These are phyloP conservation scores for Clanis bilineata DNA, from an alignment of 2,888 invertebrate species.

Conservation along the genomic window DNA sequence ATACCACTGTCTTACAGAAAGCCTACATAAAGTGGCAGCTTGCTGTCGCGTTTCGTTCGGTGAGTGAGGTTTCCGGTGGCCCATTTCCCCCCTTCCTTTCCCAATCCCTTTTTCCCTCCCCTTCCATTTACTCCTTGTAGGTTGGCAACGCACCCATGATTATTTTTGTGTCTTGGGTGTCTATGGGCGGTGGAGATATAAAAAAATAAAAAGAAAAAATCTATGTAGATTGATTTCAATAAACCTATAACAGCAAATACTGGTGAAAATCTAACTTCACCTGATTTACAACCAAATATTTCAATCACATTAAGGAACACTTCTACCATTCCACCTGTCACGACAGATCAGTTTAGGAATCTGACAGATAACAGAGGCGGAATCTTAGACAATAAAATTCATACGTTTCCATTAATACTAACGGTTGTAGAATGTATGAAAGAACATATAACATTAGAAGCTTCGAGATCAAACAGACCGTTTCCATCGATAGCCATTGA, in stretches of 20 bases:
- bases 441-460: slow-evolving; percentile 18
- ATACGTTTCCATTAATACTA: background rate
- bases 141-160: no score
- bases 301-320: background rate
- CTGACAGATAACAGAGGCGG: background rate
- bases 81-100: no score
- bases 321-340: background rate
- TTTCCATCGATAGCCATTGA: slow-evolving; percentile 68
- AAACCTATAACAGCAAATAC: background rate
- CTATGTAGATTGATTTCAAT: background rate
- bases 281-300: background rate
- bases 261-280: background rate
- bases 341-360: background rate
- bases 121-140: no score
- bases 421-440: background rate
- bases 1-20: no score
- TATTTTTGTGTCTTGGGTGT: no score
- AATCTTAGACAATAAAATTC: background rate
- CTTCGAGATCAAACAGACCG: slow-evolving; percentile 58
- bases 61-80: no score
- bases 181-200: no score
- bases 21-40: no score
- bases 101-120: no score
- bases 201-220: no score
- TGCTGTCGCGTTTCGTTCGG: no score